Conservation (phyloP, 1,140 invertebrate species). For the Dendroctonus ponderosae region DNA sequence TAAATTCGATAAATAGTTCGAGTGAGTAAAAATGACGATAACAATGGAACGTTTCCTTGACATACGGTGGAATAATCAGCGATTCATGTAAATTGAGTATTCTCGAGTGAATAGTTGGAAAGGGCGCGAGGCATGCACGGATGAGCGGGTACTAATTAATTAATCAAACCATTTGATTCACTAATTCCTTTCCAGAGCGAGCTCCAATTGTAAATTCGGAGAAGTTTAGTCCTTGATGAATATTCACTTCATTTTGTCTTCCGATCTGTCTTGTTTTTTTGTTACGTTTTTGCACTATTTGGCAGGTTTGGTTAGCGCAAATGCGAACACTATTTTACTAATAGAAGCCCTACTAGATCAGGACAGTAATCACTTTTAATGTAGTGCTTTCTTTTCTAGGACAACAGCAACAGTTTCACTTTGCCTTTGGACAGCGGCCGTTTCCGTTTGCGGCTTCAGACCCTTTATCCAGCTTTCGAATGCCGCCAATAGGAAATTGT, state of each 20-base stretch:
- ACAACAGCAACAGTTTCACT: constrained; percentile 89
- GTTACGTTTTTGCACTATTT: no score
- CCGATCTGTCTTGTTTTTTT: no score
- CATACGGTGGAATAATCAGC: constrained; percentile 29
- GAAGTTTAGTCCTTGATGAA: no score
- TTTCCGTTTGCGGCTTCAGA: constrained; percentile 78
- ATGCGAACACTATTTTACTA: not conserved
- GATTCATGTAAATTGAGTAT: constrained; percentile 46
- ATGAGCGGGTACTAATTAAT: constrained; percentile 49
- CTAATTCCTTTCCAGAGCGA: no score
- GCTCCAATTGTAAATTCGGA: no score
- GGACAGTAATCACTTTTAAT: constrained; percentile 61
- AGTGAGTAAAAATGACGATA: not conserved
- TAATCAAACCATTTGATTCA: no score
- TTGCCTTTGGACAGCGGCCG: constrained; percentile 83
- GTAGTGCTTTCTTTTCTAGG: constrained; percentile 84
- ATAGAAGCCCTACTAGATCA: constrained; percentile 27
- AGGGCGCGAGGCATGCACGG: constrained; percentile 38
- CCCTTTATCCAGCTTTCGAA: constrained; percentile 76
- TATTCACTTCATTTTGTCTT: no score
- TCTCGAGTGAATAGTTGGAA: constrained; percentile 39
- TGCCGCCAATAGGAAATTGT: constrained; percentile 82
- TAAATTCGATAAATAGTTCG: no score
- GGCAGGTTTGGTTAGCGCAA: no score
- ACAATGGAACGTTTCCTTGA: constrained; percentile 13